phyloP scores from a whole-genome alignment of 2,797 vertebrate species.

The Micromesistius poutassou region DNA sequence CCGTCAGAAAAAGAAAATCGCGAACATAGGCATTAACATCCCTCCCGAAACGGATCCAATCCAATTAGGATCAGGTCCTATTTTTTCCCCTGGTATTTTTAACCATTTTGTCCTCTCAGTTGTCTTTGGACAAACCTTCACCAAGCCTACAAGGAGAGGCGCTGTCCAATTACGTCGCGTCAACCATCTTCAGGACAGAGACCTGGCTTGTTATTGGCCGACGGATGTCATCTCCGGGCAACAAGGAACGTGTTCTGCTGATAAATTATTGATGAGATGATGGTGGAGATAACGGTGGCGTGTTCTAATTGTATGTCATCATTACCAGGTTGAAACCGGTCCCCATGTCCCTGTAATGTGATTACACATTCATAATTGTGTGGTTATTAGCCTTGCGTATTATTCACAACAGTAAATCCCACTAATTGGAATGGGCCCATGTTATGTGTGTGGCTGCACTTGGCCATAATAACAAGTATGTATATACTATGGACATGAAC shows the following conservation, averaged over 20 bases:
- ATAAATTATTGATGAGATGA: conserved; percentile 70
- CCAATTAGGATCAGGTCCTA: conserved; percentile 38
- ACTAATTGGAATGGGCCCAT: conserved; percentile 51
- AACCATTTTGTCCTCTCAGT: conserved; percentile 13
- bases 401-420: conserved; percentile 61
- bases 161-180: conserved; percentile 48
- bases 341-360: conserved; percentile 62
- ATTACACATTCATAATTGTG: conserved; percentile 69
- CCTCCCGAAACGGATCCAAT: conserved; percentile 14
- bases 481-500: conserved; percentile 22
- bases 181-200: conserved; percentile 38
- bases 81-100: conserved; percentile 24
- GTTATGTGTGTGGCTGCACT: conserved; percentile 34
- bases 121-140: conserved; percentile 2
- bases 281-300: conserved; percentile 61
- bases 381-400: conserved; percentile 63
- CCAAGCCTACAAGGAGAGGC: not conserved
- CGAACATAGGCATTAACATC: conserved; percentile 20
- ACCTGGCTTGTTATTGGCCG: conserved; percentile 52
- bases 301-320: conserved; percentile 69
- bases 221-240: conserved; percentile 51
- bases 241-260: conserved; percentile 45
- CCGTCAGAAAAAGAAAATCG: not conserved
- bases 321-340: conserved; percentile 66
- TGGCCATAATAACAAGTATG: conserved; percentile 32